These are phyloP conservation scores for Ageneiosus marmoratus DNA, from an alignment of 2,113 vertebrate species.

Conservation along the genomic window DNA sequence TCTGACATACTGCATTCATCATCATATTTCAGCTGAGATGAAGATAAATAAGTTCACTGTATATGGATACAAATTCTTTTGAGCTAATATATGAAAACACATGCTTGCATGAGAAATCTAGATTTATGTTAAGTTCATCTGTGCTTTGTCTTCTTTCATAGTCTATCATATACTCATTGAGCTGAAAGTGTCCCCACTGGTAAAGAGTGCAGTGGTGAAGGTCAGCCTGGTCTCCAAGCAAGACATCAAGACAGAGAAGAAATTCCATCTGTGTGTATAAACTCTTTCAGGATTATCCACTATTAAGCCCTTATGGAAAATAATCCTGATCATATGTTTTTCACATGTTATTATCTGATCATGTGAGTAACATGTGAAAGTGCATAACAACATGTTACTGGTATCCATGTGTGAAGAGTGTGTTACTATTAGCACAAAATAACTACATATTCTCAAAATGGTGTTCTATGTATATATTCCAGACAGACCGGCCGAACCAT, in stretches of 20 bases:
- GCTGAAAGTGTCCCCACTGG: constrained; percentile 63
- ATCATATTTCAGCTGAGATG: background rate
- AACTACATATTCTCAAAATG: background rate
- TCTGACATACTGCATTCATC: background rate
- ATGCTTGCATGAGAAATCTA: background rate
- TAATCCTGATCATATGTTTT: background rate
- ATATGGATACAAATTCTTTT: background rate
- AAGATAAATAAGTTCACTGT: background rate
- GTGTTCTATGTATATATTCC: constrained; percentile 41
- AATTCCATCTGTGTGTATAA: constrained; percentile 67
- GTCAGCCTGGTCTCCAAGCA: constrained; percentile 62
- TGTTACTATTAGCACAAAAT: constrained; percentile 2
- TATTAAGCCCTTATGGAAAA: background rate
- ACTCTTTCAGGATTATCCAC: background rate
- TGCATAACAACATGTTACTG: background rate
- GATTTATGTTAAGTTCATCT: background rate
- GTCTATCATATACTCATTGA: constrained; percentile 74
- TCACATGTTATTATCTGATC: background rate
- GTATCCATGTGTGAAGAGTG: background rate
- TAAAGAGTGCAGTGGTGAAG: constrained; percentile 66
- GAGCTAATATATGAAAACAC: background rate
- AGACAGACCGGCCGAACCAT: constrained; percentile 58
- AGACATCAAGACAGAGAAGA: constrained; percentile 48
- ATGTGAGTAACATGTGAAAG: background rate
- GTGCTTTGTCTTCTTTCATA: constrained; percentile 39